Evolutionary conservation across 2,113 vertebrate genomes (phyloP).

Genomic region (Malaclemys terrapin): DNA sequence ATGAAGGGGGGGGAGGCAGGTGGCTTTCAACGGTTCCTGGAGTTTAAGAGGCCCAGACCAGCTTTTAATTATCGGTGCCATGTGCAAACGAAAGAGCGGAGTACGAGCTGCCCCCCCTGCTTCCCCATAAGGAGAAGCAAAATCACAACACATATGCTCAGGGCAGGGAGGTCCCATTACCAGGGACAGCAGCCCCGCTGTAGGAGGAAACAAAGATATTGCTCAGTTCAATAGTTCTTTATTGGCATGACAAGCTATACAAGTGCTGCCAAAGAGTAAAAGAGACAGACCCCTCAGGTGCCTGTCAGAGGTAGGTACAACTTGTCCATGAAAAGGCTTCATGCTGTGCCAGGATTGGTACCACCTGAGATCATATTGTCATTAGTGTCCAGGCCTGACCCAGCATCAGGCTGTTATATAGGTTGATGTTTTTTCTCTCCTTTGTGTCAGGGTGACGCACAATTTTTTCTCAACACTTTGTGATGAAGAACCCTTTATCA

Average conservation of each 20-base stretch:
- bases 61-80: background rate
- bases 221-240: too few species aligned
- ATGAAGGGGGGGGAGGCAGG: background rate
- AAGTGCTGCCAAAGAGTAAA: background rate
- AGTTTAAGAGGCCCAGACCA: fast-evolving
- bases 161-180: background rate
- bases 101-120: fast-evolving
- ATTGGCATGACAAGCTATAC: background rate
- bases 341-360: background rate
- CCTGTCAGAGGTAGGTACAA: slow-evolving; percentile 3
- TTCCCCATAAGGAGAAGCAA: background rate
- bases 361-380: background rate
- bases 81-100: fast-evolving
- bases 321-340: background rate
- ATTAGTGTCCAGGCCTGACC: background rate
- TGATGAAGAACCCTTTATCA: background rate
- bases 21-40: fast-evolving
- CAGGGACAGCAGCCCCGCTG: too few species aligned
- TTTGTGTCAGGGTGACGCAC: background rate
- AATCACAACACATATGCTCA: background rate
- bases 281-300: background rate
- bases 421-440: background rate
- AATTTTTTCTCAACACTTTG: background rate
- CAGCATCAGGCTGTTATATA: fast-evolving
- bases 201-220: background rate